Conservation (phyloP, 2,888 invertebrate genomes). For the Dynastes hyllus region DNA sequence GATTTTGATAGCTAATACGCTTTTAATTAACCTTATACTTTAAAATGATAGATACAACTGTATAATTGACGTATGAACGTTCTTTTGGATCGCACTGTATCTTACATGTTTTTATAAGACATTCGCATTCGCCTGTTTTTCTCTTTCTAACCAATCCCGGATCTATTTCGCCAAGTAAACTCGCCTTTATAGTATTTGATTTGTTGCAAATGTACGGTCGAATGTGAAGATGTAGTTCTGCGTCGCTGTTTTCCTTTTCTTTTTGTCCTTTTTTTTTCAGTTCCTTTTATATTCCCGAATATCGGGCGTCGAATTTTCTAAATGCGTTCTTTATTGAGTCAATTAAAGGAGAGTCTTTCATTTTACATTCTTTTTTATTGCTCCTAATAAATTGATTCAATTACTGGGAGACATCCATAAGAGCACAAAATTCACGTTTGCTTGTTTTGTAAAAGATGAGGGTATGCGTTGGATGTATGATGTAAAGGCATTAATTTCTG, state of each 20-base stretch:
- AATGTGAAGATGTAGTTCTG: neutral
- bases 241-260: too few species aligned
- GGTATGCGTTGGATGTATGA: too few species aligned
- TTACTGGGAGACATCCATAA: neutral
- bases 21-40: too few species aligned
- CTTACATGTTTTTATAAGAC: too few species aligned
- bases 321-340: constrained; percentile 26
- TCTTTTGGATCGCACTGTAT: too few species aligned
- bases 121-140: constrained; percentile 23
- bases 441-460: too few species aligned
- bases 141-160: constrained; percentile 11
- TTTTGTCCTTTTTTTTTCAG: neutral
- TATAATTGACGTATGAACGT: too few species aligned
- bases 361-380: constrained; percentile 32
- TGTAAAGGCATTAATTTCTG: too few species aligned
- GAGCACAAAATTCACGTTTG: too few species aligned
- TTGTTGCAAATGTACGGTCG: neutral
- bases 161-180: constrained; percentile 3
- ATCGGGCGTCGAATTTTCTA: constrained; percentile 8
- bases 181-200: neutral
- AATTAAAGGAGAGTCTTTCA: constrained; percentile 18
- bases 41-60: too few species aligned
- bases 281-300: neutral
- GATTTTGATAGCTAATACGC: too few species aligned
- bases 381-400: constrained; percentile 30